A percentile compares a stretch with the other conserved stretches of the same genome.
These are phyloP conservation scores for Thereva nobilitata DNA, from an alignment of 2,888 invertebrate genomes.

Conservation along the genomic window DNA sequence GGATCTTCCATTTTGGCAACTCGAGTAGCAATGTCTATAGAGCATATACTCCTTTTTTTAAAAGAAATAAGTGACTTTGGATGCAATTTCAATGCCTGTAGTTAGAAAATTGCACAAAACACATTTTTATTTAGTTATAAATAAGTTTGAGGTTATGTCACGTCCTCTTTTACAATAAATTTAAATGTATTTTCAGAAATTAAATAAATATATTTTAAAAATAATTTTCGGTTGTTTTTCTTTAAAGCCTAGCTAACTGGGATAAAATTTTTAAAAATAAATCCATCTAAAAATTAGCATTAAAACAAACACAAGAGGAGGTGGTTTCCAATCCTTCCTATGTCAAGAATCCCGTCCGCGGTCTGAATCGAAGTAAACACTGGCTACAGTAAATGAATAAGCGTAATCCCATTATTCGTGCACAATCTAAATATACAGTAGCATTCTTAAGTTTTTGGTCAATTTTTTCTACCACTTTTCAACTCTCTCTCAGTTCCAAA, in stretches of 20 bases:
- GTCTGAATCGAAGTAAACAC: slow-evolving; percentile 16
- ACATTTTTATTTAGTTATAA: slow-evolving; percentile 30
- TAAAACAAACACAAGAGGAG: not conserved
- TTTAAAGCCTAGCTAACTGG: slow-evolving; percentile 8
- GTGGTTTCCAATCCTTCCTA: not conserved
- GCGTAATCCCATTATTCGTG: not conserved
- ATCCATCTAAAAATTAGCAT: slow-evolving; percentile 4
- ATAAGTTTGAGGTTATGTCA: slow-evolving; percentile 29
- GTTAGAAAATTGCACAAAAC: slow-evolving; percentile 13
- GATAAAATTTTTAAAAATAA: not conserved
- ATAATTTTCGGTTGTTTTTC: slow-evolving; percentile 10
- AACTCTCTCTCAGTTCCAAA: not conserved
- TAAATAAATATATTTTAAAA: slow-evolving; percentile 5
- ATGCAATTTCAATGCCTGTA: not conserved
- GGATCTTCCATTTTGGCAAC: slow-evolving; percentile 36
- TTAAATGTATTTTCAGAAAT: not conserved
- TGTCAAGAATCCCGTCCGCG: slow-evolving; percentile 5
- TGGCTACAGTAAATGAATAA: not conserved
- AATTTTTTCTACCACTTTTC: not conserved
- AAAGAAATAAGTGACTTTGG: slow-evolving; percentile 5
- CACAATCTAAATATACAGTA: not conserved
- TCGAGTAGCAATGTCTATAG: not conserved
- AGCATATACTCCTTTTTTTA: not conserved
- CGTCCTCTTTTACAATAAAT: slow-evolving; percentile 12
- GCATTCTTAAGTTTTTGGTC: not conserved